A percentile compares a stretch with the other conserved stretches of the same genome.
These are phyloP conservation scores for Epinotia brunnichana DNA, from an alignment of 2,888 invertebrate species.

Conservation along the genomic window DNA sequence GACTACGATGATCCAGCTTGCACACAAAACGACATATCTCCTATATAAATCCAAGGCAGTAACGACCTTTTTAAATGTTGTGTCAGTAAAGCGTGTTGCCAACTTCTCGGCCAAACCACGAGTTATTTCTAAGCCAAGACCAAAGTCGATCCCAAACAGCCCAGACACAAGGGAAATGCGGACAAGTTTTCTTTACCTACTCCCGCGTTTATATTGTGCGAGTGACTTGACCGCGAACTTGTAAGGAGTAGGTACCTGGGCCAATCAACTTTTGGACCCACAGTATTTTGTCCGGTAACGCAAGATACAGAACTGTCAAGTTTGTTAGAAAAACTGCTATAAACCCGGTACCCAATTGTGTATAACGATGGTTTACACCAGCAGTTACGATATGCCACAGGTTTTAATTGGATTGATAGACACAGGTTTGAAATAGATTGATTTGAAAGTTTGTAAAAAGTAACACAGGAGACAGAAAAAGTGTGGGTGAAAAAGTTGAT, in stretches of 20 bases:
- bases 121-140: slow-evolving; percentile 42
- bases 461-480: too few species aligned
- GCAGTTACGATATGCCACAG: too few species aligned
- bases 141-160: slow-evolving; percentile 38
- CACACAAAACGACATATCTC: not conserved
- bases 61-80: not conserved
- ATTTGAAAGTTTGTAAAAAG: too few species aligned
- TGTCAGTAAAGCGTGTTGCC: slow-evolving; percentile 8
- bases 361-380: too few species aligned
- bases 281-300: too few species aligned
- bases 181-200: slow-evolving; percentile 34
- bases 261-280: too few species aligned
- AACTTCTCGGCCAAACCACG: slow-evolving; percentile 38
- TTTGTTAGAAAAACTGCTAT: too few species aligned
- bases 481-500: too few species aligned
- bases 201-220: slow-evolving; percentile 8
- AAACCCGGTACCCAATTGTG: too few species aligned
- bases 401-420: too few species aligned
- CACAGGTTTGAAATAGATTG: too few species aligned
- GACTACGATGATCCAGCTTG: not conserved
- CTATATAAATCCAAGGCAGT: not conserved
- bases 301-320: too few species aligned
- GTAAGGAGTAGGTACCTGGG: not conserved
- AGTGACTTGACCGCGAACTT: slow-evolving; percentile 2
- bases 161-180: slow-evolving; percentile 37